Conservation (phyloP, 2,113 vertebrate species). For the Psilopsiagon aurifrons region DNA sequence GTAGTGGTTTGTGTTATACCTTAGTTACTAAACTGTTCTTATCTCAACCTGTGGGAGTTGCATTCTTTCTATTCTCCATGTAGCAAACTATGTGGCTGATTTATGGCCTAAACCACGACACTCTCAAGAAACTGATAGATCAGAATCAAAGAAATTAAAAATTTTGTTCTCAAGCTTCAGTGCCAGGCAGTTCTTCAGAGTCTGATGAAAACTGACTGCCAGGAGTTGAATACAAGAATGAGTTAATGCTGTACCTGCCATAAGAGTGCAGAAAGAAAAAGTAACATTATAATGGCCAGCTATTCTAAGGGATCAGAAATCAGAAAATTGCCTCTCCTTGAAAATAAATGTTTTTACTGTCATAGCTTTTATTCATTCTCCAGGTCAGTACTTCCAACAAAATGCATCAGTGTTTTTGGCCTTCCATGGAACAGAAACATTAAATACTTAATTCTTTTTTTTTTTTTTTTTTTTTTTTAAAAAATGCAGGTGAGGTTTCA, state of each 20-base stretch:
- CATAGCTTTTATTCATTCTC: not conserved
- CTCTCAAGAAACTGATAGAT: not conserved
- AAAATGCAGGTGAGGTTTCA: not conserved
- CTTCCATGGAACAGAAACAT: not conserved
- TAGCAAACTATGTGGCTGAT: too few relatives aligned
- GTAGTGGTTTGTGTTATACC: too few relatives aligned
- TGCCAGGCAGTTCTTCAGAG: not conserved
- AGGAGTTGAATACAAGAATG: not conserved
- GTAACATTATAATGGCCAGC: not conserved
- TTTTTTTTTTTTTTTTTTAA: not conserved
- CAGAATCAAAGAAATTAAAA: not conserved
- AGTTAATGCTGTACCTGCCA: not conserved
- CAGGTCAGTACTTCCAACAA: not conserved
- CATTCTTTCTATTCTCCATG: too few relatives aligned
- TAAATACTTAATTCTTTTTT: not conserved
- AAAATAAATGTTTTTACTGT: not conserved
- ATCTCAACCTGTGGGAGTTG: too few relatives aligned
- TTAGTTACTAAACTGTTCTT: too few relatives aligned
- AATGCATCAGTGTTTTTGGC: not conserved
- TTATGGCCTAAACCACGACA: too few relatives aligned
- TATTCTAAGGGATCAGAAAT: not conserved
- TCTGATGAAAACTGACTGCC: not conserved
- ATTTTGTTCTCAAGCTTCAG: not conserved
- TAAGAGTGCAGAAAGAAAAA: not conserved
- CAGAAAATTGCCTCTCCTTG: not conserved